phyloP scores from a whole-genome alignment of 2,888 invertebrate species.

The Agrilus biguttatus region DNA sequence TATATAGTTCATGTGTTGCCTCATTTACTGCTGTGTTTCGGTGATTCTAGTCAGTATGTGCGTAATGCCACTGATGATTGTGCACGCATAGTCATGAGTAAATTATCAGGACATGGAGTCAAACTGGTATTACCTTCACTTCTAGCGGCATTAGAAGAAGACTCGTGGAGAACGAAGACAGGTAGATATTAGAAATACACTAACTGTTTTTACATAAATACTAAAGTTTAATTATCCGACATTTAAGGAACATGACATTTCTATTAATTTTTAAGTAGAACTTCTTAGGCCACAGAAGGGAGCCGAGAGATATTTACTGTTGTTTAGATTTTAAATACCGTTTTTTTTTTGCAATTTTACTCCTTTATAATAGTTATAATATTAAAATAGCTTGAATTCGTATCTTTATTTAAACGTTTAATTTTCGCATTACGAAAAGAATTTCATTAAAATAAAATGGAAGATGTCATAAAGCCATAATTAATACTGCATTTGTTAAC shows the following conservation, averaged over 20 bases:
- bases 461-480: conserved; percentile 1
- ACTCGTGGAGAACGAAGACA: conserved; percentile 97
- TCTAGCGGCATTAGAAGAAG: conserved; percentile 85
- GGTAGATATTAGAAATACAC: conserved; percentile 31
- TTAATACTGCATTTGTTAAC: neutral
- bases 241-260: too few species aligned
- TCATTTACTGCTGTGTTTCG: conserved; percentile 87
- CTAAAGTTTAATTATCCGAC: too few species aligned
- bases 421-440: too few species aligned
- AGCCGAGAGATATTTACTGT: neutral
- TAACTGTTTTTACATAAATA: too few species aligned
- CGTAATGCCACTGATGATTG: conserved; percentile 94
- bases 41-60: conserved; percentile 90
- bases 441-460: too few species aligned
- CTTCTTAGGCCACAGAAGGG: too few species aligned
- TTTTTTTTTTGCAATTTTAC: too few species aligned
- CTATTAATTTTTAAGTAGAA: too few species aligned
- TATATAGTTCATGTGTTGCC: conserved; percentile 96
- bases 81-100: conserved; percentile 88
- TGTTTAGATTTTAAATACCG: conserved; percentile 1
- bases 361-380: too few species aligned
- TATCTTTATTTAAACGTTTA: too few species aligned
- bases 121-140: conserved; percentile 92
- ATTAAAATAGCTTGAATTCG: too few species aligned
- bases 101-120: conserved; percentile 92